Evolutionary conservation across 1,140 invertebrate genomes (phyloP), one percentile per base, ranked within the genome.

Genomic region (Drosophila ficusphila): DNA sequence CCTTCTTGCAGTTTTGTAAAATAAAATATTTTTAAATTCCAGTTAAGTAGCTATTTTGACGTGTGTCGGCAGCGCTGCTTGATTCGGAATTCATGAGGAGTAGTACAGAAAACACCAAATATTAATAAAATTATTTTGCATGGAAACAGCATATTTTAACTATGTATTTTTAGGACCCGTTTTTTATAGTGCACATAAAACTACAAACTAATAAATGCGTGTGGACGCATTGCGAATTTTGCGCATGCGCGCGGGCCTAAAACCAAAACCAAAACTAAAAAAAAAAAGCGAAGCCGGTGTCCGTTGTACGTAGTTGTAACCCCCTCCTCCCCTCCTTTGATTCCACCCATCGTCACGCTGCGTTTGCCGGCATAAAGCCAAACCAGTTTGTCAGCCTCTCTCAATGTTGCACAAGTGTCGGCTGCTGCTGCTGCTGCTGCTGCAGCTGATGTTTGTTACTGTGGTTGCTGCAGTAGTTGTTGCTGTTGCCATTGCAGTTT

Each of bases 311-410:
- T n/a, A n/a, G n/a, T n/a, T n/a, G 16, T n/a, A 29, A 29, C 18
- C 9, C 42, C 34, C 19, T 46, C 48, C 5, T 2, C 3, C 21
- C 33, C 39, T 12, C 38, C 41, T 18, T 29, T n/a, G 11, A 21
- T 41, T 33, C 21, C 47, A 33, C 23, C 54, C 14, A 23, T 56
- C 44, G 58, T 57, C 27, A 33, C 14, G 29, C 21, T 61, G 60
- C 29, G 29, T 46, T 61, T 64, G 68, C 85, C 79, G 76, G 79
- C 72, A 41, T 18, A 16, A 47, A 36, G 51, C 44, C 41, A 51
- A 85, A 85, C 81, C 76, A 44, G 81, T 86, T 86, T 77, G 48
- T 31, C 81, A 81, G 82, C 73, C 82, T 67, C 82, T 75, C 62
- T 68, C 61, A 75, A 62, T 76, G 74, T 83, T 77, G 79, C 79